Conservation (phyloP, 2,888 invertebrate genomes). For the Phalera bucephala region DNA sequence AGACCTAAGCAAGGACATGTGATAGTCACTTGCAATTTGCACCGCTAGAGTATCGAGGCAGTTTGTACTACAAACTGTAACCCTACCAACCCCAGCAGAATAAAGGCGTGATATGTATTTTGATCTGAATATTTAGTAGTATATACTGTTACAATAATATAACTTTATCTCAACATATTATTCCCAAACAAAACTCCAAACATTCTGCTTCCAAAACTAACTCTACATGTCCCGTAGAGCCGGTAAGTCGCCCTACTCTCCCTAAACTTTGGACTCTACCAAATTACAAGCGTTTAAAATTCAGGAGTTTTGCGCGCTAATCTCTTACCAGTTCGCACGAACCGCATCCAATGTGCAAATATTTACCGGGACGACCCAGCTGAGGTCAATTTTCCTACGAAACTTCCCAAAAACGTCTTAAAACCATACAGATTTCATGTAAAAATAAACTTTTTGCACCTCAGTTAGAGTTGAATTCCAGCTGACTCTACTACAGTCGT, state of each 20-base stretch:
- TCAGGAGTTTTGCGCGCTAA: slow-evolving; percentile 58
- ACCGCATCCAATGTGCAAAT: slow-evolving; percentile 68
- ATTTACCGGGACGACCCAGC: slow-evolving; percentile 73
- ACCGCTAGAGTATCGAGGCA: too few relatives aligned
- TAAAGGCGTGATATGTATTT: too few relatives aligned
- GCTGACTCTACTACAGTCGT: slow-evolving; percentile 29
- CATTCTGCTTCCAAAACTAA: slow-evolving; percentile 2
- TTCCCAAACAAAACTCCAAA: too few relatives aligned
- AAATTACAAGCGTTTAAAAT: slow-evolving; percentile 40
- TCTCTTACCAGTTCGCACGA: slow-evolving; percentile 66
- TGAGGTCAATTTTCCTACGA: slow-evolving; percentile 73
- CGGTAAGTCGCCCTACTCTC: slow-evolving; percentile 20
- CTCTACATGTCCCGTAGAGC: slow-evolving; percentile 24
- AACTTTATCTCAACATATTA: too few relatives aligned
- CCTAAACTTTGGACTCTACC: slow-evolving; percentile 27
- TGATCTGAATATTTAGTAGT: too few relatives aligned
- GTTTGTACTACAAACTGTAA: too few relatives aligned
- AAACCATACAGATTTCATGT: slow-evolving; percentile 9
- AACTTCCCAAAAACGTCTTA: slow-evolving; percentile 37
- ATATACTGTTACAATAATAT: too few relatives aligned
- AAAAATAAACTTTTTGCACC: slow-evolving; percentile 20
- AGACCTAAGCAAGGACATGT: too few relatives aligned
- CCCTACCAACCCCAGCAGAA: too few relatives aligned
- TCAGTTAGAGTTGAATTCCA: slow-evolving; percentile 26
- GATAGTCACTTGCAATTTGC: too few relatives aligned